Percentiles rank a stretch among this genome's conserved stretches.
Conservation (phyloP, 2,113 vertebrate genomes). For the Antechinus flavipes region DNA sequence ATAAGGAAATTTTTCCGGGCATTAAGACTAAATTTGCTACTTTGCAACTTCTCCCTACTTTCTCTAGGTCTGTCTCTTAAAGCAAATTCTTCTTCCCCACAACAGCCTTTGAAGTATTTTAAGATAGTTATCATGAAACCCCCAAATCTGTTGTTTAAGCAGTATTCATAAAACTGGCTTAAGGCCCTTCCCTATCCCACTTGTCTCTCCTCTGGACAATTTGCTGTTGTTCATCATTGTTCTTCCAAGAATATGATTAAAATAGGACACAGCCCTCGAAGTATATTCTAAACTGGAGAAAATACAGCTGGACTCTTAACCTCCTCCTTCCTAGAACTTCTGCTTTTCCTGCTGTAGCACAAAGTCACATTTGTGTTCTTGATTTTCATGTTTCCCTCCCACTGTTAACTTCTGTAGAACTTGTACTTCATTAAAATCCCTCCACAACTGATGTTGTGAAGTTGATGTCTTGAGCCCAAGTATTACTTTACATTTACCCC, state of each 20-base stretch:
- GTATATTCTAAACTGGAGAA: neutral
- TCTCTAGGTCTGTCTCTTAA: neutral
- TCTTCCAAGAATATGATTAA: neutral
- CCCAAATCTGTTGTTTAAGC: neutral
- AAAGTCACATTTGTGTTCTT: neutral
- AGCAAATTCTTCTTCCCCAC: neutral
- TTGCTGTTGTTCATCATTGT: neutral
- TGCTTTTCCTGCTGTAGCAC: neutral
- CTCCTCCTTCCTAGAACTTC: neutral
- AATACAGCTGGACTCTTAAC: neutral
- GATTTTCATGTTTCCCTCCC: too few species aligned
- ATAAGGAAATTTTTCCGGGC: neutral
- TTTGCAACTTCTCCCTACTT: neutral
- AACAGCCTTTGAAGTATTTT: neutral
- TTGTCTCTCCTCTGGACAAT: neutral
- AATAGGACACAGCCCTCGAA: neutral
- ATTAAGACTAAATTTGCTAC: neutral
- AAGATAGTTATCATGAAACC: neutral
- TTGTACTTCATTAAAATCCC: neutral
- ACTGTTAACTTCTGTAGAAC: neutral
- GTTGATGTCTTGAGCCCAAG: neutral
- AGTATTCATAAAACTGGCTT: neutral
- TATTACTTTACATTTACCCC: neutral
- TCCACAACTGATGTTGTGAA: neutral
- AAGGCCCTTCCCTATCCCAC: neutral